Evolutionary conservation across 2,888 invertebrate genomes (phyloP), one percentile per base, ranked within the genome.

Genomic region (Melieria omissa): DNA sequence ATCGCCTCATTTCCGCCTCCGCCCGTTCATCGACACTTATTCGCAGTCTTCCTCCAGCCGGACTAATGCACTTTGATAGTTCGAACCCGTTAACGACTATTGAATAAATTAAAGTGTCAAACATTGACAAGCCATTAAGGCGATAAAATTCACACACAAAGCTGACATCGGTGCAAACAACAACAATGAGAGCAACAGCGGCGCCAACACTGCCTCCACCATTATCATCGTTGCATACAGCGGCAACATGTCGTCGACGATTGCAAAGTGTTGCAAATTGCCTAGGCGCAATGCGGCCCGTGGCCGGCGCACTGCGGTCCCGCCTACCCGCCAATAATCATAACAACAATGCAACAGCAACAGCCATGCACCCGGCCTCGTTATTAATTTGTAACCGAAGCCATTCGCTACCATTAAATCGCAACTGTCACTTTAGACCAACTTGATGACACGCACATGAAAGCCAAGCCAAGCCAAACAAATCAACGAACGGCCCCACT

Each of bases 361-460:
- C 29, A 29, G 29, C 29, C 29, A 1, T 29, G 29, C 29, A 29
- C 29, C 29, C 29, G 29, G 29, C 29, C 29, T 29, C 77, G 74
- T 79, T 83, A 83, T 82, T 83, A 83, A 82, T 83, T 83, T 83
- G 83, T 83, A 81, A 82, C 80, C 75, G 76, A 75, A 77, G 75
- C 78, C 77, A 77, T 76, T 76, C 75, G 80, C 84, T 80, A 83
- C 84, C 84, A 84, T 85, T 85, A 85, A 84, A 85, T 84, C 84
- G 84, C 82, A 83, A 84, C 82, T 85, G 84, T 83, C 84, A 84
- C 83, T 85, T 84, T 80, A 83, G 80, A 81, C 81, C 85, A 81
- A 83, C 80, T 82, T 82, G 85, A 85, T 85, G 84, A 85, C 84
- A 84, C 84, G 84, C 84, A 84, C 62, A 65, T 52, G 61, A 61